These are phyloP conservation scores for Laodelphax striatellus DNA, from an alignment of 1,140 invertebrate species.

Conservation along the genomic window DNA sequence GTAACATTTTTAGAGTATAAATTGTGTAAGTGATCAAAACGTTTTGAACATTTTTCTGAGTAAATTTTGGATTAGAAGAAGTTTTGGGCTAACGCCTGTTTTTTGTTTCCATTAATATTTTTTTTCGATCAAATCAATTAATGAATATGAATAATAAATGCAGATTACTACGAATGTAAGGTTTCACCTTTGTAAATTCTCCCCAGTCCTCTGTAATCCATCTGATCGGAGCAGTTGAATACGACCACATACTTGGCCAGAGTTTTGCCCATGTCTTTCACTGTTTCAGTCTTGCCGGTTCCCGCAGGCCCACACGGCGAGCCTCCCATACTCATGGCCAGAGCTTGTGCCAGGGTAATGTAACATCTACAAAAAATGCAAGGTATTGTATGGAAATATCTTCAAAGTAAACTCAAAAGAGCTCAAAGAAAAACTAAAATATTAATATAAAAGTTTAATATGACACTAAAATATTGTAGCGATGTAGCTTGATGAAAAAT, in stretches of 20 bases:
- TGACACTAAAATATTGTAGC: too few species aligned
- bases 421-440: too few species aligned
- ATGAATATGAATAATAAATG: too few species aligned
- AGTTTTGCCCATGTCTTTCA: conserved; percentile 97
- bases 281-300: conserved; percentile 93
- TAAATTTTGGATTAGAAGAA: too few species aligned
- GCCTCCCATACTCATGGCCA: conserved; percentile 93
- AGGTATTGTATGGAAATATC: neutral
- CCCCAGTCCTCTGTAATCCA: conserved; percentile 89
- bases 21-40: too few species aligned
- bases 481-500: too few species aligned
- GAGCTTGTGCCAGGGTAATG: conserved; percentile 89
- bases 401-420: too few species aligned
- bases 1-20: too few species aligned
- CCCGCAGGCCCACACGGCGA: conserved; percentile 91
- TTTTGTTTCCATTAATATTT: too few species aligned
- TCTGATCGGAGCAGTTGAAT: conserved; percentile 97
- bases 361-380: conserved; percentile 72
- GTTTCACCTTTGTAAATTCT: conserved; percentile 67
- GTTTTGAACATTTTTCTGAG: too few species aligned
- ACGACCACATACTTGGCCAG: conserved; percentile 95
- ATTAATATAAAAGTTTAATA: too few species aligned
- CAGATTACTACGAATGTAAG: neutral
- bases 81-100: too few species aligned
- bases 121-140: neutral